Percentiles rank a stretch among this genome's conserved stretches.
These are phyloP conservation scores for Notothenia rossii DNA, from an alignment of 2,113 vertebrate genomes.

Conservation along the genomic window DNA sequence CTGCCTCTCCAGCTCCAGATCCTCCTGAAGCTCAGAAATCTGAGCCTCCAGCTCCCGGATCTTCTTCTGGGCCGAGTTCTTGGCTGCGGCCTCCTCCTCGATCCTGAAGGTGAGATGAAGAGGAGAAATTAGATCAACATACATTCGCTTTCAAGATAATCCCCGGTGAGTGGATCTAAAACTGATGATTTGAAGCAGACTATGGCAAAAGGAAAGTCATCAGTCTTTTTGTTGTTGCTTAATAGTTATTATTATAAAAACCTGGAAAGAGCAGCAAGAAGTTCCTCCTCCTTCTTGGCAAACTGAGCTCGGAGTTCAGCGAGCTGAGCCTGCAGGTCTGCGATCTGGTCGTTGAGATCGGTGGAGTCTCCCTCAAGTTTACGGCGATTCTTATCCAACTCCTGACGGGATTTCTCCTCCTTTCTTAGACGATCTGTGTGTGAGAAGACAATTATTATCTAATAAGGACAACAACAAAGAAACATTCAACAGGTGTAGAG, in stretches of 20 bases:
- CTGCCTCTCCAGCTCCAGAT: constrained; percentile 92
- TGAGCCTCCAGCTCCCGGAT: constrained; percentile 96
- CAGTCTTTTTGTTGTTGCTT: background rate
- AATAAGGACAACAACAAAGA: background rate
- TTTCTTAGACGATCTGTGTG: constrained; percentile 91
- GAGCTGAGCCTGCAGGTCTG: constrained; percentile 96
- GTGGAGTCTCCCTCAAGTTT: constrained; percentile 96
- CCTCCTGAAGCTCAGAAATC: constrained; percentile 94
- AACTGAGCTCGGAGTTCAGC: constrained; percentile 94
- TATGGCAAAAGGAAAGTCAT: background rate
- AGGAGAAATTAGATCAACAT: background rate
- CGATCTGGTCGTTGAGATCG: constrained; percentile 93
- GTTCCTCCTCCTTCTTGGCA: constrained; percentile 97
- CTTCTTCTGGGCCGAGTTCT: constrained; percentile 93
- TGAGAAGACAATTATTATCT: background rate
- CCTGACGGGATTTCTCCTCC: constrained; percentile 94
- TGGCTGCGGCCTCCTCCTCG: constrained; percentile 93
- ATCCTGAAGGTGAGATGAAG: constrained; percentile 81
- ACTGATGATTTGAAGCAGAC: background rate
- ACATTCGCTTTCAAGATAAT: background rate
- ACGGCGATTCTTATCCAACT: constrained; percentile 95
- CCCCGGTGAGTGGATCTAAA: background rate
- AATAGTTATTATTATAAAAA: background rate
- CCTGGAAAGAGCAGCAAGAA: constrained; percentile 93
- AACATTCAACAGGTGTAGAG: background rate